Conservation (phyloP, 2,113 vertebrate genomes). For the Macrotus californicus region DNA sequence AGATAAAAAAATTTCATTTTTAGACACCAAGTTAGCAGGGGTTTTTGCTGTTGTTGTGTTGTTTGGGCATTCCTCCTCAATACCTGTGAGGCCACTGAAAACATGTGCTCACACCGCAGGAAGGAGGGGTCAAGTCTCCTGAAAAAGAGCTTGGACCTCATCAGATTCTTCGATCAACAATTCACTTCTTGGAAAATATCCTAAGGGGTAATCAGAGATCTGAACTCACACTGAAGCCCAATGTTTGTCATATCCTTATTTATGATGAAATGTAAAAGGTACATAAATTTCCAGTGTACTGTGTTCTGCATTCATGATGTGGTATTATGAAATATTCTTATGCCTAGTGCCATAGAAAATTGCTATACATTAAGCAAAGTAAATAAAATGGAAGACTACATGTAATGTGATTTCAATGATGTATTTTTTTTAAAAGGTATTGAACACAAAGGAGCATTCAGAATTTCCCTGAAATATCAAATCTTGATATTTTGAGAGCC, state of each 20-base stretch:
- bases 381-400: neutral
- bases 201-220: neutral
- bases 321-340: neutral
- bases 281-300: neutral
- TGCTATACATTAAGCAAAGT: neutral
- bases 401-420: conserved; percentile 6
- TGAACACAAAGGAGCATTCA: conserved; percentile 9
- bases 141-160: neutral
- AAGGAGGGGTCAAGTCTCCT: neutral
- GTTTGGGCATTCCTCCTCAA: neutral
- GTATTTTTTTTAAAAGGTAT: neutral
- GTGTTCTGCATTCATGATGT: neutral
- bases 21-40: neutral
- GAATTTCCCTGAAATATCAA: conserved; percentile 6
- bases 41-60: neutral
- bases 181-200: neutral
- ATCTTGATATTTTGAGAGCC: conserved; percentile 20
- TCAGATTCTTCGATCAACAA: neutral
- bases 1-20: neutral
- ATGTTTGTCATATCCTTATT: neutral
- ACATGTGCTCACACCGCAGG: neutral
- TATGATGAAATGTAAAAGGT: neutral
- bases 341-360: neutral
- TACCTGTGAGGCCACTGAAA: neutral
- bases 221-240: neutral